These are phyloP conservation scores for Sparidentex hasta DNA, from an alignment of 2,797 vertebrate genomes.

Conservation along the genomic window DNA sequence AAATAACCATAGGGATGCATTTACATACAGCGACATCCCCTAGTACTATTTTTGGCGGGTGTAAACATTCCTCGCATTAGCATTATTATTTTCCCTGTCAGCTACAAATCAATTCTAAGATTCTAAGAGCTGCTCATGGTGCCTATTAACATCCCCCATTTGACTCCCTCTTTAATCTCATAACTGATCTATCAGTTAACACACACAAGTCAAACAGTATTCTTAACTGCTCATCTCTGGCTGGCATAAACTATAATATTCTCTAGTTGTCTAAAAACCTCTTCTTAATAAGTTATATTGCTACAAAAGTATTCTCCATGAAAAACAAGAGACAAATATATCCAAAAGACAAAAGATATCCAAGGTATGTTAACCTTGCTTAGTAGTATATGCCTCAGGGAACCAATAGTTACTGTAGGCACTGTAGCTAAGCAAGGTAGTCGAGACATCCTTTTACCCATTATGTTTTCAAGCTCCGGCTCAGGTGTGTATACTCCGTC, in stretches of 20 bases:
- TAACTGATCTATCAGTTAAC: neutral
- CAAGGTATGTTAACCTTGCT: too few relatives aligned
- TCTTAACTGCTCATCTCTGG: constrained; percentile 1
- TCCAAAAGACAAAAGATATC: too few relatives aligned
- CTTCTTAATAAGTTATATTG: constrained; percentile 15
- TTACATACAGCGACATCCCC: neutral
- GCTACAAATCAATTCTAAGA: neutral
- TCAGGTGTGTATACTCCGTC: neutral
- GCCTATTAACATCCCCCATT: neutral
- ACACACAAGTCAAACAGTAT: neutral
- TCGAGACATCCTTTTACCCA: neutral
- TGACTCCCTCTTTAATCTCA: neutral
- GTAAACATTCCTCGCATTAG: too few relatives aligned
- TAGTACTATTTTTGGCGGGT: too few relatives aligned
- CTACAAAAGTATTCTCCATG: constrained; percentile 3
- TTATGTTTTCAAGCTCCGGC: neutral
- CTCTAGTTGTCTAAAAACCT: neutral
- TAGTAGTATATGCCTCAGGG: too few relatives aligned
- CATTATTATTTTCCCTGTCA: too few relatives aligned
- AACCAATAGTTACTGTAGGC: neutral
- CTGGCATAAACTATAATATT: neutral
- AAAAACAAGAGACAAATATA: constrained; percentile 8
- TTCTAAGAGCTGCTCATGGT: neutral
- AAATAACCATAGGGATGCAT: neutral
- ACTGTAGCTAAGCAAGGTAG: neutral